Base-by-base conservation (phyloP, 1,140 invertebrate genomes). In the Platyura marginata region DNA sequence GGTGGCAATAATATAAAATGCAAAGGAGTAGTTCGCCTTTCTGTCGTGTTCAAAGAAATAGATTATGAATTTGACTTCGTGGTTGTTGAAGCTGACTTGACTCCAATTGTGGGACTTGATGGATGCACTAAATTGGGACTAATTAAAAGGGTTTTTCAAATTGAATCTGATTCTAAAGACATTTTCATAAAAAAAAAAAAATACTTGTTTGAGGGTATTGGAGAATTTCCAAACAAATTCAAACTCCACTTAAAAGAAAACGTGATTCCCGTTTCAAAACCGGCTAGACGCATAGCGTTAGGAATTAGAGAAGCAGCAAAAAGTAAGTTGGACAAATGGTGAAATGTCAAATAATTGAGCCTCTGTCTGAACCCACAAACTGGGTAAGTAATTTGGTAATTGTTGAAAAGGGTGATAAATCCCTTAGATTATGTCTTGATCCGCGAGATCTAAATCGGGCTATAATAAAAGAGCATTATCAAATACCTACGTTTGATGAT, bases 381-480 rank as follows among this genome's bases (percentile, higher is more conserved):
- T 70, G 65, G 64, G 51, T 56, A 11, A 50, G 55, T 22, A 59
- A 59, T 21, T 47, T 62, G 23, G 52, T 67, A 2, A 47, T 55
- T 20, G 56, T 63, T 6, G 47, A 50, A 34, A 67, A 68, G 46
- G 40, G 45, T 32, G 50, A 61, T 44, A 13, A 13, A 13, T 46
- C 44, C 11, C 34, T 62, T 3, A 42, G 64, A 15, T 20, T 68
- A 0, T 65, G 60, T 44, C 49, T 60, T 16, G 61, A 69, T 20
- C 25, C 51, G 37, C 44, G 15, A 21, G 40, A 23, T 52, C 62
- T 13, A 64, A 62, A 44, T 32, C 43, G 36, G 49, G 46, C 35
- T 22, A 40, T 35, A 3, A 10, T 9, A 13, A 35, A 18, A 20
- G 41, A 23, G 8, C 11, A 15, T 32, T 11, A 20, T 44, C 20